Base-by-base conservation (phyloP, 2,797 vertebrate genomes). In the Cottoperca gobio region DNA sequence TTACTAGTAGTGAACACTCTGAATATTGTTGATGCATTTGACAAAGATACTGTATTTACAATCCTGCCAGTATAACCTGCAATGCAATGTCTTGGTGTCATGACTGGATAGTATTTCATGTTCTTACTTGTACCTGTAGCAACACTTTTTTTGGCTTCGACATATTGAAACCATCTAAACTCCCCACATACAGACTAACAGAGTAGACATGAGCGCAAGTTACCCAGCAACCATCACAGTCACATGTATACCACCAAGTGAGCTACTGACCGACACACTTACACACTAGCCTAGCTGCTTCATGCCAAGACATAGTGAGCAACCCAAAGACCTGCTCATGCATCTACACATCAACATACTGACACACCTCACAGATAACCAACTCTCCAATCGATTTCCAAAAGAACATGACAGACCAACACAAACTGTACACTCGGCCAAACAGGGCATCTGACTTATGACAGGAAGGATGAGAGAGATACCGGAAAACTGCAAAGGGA, bases 381-480 rank as follows among this genome's bases (percentile, higher is more conserved):
- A n/a, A 62, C 55, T 6, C 5, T 49, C 24, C 21, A 0, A 66
- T 49, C 0, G 8, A 39, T 39, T 58, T 67, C 45, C 42, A 53
- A 59, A 71, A 70, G 40, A 31, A 63, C 23, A 26, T 8, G 23
- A 23, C n/a, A 70, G 69, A 45, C 31, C 50, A 23, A 53, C 45
- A 31, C 43, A 53, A 76, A 82, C 59, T 54, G 33, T 50, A 73
- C 31, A 23, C 46, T 33, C 52, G 50, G 72, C 67, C 65, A 48
- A 78, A 61, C 43, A 6, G 54, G 59, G 64, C 79, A 81, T 79
- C 78, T 86, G 88, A 87, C 49, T n/a, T 14, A 8, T 73, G 79
- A 91, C 67, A 84, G 78, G 59, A 66, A 66, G 71, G 70, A 70
- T 53, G 59, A 85, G 46, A 78, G 57, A n/a, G n/a, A 79, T 61